phyloP scores from a whole-genome alignment of 1,140 invertebrate genomes.

The Trachymyrmex cornetzi region DNA sequence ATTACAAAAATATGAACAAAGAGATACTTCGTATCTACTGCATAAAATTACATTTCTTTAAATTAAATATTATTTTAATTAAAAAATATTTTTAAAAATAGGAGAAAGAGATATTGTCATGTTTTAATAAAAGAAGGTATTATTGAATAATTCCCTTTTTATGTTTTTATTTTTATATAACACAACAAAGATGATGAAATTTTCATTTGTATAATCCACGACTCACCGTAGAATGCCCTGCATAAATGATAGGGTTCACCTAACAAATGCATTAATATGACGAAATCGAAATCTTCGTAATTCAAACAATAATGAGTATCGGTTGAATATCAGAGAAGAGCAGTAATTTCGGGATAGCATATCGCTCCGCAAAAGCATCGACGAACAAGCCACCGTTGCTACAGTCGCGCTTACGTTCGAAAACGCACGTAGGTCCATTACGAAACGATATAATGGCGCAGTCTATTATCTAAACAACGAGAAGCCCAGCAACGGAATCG shows the following conservation, averaged over 20 bases:
- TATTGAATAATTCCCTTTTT: not conserved
- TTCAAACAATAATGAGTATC: slow-evolving; percentile 60
- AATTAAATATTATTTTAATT: slow-evolving; percentile 26
- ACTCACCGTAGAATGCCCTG: not conserved
- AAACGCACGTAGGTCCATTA: slow-evolving; percentile 70
- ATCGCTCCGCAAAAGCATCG: slow-evolving; percentile 42
- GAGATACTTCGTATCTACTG: not conserved
- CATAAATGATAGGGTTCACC: not conserved
- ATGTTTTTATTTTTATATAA: not conserved
- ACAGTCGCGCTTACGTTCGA: slow-evolving; percentile 61
- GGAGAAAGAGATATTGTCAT: not conserved
- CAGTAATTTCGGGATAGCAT: slow-evolving; percentile 44
- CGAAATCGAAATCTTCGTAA: slow-evolving; percentile 36
- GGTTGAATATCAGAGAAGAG: slow-evolving; percentile 42
- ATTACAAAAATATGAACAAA: not conserved
- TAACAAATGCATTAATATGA: slow-evolving; percentile 26
- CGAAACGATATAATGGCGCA: slow-evolving; percentile 73
- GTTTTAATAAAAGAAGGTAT: not conserved
- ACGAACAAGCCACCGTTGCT: slow-evolving; percentile 15
- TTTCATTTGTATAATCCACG: not conserved
- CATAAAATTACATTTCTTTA: not conserved
- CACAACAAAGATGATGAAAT: not conserved
- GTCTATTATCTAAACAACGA: slow-evolving; percentile 76
- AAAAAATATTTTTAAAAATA: not conserved
- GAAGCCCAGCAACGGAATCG: slow-evolving; percentile 71